These are phyloP conservation scores for Conchocele bisecta DNA, from an alignment of 2,888 invertebrate species.

Conservation along the genomic window DNA sequence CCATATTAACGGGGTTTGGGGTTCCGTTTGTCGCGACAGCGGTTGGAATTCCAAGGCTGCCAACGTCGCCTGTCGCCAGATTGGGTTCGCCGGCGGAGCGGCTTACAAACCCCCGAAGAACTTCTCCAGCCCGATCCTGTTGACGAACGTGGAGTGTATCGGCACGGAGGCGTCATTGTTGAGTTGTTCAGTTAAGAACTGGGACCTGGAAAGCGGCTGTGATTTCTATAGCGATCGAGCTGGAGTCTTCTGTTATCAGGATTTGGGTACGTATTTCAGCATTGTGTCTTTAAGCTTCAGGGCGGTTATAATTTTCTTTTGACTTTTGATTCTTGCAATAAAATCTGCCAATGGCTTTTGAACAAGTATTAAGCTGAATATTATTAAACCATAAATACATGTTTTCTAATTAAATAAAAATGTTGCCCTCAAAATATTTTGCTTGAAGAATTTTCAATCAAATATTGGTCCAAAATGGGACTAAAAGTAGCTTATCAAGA, in stretches of 20 bases:
- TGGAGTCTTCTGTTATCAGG: slow-evolving; percentile 75
- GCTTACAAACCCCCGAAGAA: slow-evolving; percentile 64
- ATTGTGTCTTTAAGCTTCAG: too few relatives aligned
- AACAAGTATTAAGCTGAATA: too few relatives aligned
- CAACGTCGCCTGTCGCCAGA: slow-evolving; percentile 82
- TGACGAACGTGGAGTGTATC: slow-evolving; percentile 80
- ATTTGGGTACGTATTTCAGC: slow-evolving; percentile 64
- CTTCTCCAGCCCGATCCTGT: slow-evolving; percentile 84
- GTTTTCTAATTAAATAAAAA: too few relatives aligned
- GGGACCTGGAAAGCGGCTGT: slow-evolving; percentile 60
- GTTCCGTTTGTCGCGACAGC: slow-evolving; percentile 89
- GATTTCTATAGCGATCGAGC: slow-evolving; percentile 65
- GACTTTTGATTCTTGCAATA: too few relatives aligned
- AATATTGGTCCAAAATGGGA: too few relatives aligned
- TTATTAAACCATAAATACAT: too few relatives aligned
- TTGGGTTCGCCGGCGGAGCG: slow-evolving; percentile 65
- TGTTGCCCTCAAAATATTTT: too few relatives aligned
- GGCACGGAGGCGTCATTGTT: slow-evolving; percentile 59
- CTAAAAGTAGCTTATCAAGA: too few relatives aligned
- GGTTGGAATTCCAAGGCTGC: slow-evolving; percentile 88
- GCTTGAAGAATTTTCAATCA: too few relatives aligned
- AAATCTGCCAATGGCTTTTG: too few relatives aligned
- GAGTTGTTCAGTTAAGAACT: slow-evolving; percentile 53
- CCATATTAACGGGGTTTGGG: slow-evolving; percentile 88
- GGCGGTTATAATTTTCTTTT: too few relatives aligned